Evolutionary conservation across 64 coral and sea anemone species (phyloP), one percentile per base, ranked within the genome.

Genomic region (Actinia equina): DNA sequence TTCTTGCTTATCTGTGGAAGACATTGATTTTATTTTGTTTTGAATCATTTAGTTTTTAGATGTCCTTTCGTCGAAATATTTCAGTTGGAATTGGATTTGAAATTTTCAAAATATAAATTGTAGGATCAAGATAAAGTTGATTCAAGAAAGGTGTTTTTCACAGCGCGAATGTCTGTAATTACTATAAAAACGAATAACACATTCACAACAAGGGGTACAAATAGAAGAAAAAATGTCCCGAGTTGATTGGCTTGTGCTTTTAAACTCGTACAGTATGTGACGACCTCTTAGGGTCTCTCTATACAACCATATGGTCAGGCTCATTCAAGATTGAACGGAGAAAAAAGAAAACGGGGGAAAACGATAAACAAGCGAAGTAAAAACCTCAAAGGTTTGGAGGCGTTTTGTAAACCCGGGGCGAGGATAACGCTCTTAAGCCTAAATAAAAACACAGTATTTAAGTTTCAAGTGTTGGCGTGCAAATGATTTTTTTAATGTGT

Each of bases 161-260:
- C 69, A 74, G 69, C 69, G 25, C 13, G 23, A 41, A 30, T 4
- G 69, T 74, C 23, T 74, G 26, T 74, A 74, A 74, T 74, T 41
- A 74, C 10, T 7, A 74, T 74, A 41, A 74, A 74, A 74, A 74
- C 12, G 69, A 11, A 74, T 74, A 26, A 14, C 14, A 74, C 20
- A 26, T 30, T 27, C 69, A 10, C 69, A 41, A 74, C 26, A 30
- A 41, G 69, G 69, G 69, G 69, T 74, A 27, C 0, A 41, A 74
- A 30, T 41, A 26, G 1, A 74, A 41, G 69, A 74, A 41, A 74
- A 30, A 41, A 41, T 30, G 26, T 74, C 23, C 55, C 27, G 9
- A 74, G 15, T n/a, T 41, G 69, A 74, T 74, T 74, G 69, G 69
- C 26, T 74, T 74, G n/a, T 74, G 69, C 23, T 74, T 74, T 30